Evolutionary conservation across 2,888 invertebrate species (phyloP).

Genomic region (Busseola fusca): DNA sequence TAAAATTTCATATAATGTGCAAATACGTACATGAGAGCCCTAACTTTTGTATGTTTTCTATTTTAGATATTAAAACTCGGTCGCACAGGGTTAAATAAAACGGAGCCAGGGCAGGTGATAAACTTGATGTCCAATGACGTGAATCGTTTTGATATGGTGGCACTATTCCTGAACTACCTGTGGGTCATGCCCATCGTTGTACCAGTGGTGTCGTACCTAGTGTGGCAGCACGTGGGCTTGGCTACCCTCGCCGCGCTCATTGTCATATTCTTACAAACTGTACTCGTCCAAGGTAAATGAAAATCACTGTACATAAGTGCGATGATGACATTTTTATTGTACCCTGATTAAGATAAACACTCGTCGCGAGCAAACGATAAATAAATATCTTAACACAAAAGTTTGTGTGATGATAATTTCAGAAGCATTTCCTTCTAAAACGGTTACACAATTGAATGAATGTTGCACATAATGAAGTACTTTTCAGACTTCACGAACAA

Average conservation of each 20-base stretch:
- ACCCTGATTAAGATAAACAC: constrained; percentile 30
- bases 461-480: constrained; percentile 7
- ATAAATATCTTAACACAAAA: constrained; percentile 41
- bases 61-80: constrained; percentile 86
- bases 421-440: constrained; percentile 33
- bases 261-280: constrained; percentile 89
- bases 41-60: constrained; percentile 1
- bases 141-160: constrained; percentile 93
- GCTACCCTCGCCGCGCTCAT: constrained; percentile 81
- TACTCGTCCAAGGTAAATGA: constrained; percentile 86
- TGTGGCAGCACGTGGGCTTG: constrained; percentile 84
- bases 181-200: constrained; percentile 95
- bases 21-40: background rate
- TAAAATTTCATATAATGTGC: background rate
- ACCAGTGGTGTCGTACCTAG: constrained; percentile 86
- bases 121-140: constrained; percentile 96
- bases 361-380: constrained; percentile 15
- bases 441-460: constrained; percentile 14
- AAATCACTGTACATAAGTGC: constrained; percentile 15
- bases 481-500: constrained; percentile 7
- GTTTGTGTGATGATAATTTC: constrained; percentile 29
- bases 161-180: constrained; percentile 92
- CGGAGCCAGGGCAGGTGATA: constrained; percentile 93
- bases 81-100: constrained; percentile 89
- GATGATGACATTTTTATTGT: constrained; percentile 34